Percentiles rank a stretch among this genome's conserved stretches.
These are phyloP conservation scores for Anoplopoma fimbria DNA, from an alignment of 2,113 vertebrate genomes.

Conservation along the genomic window DNA sequence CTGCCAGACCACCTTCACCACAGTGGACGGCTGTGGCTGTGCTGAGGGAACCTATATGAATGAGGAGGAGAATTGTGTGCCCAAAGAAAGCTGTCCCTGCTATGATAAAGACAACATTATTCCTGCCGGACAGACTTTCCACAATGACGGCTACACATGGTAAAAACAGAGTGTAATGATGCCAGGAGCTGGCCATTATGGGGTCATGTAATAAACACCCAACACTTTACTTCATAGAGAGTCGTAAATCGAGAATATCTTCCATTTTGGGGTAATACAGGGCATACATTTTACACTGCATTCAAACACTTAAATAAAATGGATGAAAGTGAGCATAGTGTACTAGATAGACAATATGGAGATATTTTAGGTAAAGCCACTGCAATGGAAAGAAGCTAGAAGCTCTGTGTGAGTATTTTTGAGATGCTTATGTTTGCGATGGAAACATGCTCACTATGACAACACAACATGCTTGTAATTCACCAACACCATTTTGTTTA, in stretches of 20 bases:
- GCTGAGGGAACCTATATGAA: conserved; percentile 87
- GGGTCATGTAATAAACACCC: neutral
- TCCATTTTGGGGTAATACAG: neutral
- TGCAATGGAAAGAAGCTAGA: neutral
- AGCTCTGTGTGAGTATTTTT: neutral
- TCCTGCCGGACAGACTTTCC: conserved; percentile 80
- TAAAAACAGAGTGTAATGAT: conserved; percentile 61
- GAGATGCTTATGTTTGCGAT: neutral
- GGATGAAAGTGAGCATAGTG: neutral
- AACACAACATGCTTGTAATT: neutral
- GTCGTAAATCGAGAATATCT: neutral
- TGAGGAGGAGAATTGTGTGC: conserved; percentile 84
- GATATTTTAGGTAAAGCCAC: neutral
- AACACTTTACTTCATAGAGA: neutral
- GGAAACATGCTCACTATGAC: no score
- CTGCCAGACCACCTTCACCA: conserved; percentile 79
- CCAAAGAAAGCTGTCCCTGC: conserved; percentile 85
- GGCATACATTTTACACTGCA: neutral
- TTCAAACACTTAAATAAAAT: neutral
- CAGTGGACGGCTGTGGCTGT: conserved; percentile 92
- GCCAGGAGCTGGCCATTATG: neutral
- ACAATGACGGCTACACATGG: conserved; percentile 86
- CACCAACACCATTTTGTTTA: neutral
- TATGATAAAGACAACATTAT: conserved; percentile 84
- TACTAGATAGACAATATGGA: neutral